Conservation (phyloP, 2,797 vertebrate species). For the Vultur gryphus region DNA sequence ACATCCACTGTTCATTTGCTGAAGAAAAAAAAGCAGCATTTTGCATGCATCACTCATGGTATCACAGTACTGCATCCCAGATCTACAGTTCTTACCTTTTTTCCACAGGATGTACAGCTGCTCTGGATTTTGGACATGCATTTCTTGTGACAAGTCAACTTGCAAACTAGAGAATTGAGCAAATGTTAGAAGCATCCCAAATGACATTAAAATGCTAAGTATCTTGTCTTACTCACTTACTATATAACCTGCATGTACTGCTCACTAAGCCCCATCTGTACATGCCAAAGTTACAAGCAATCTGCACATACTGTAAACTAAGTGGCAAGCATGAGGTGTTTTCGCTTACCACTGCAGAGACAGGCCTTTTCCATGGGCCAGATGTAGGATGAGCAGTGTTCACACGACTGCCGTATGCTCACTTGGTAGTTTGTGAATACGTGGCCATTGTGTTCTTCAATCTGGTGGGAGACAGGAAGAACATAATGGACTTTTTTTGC, state of each 20-base stretch:
- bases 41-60: rapidly evolving
- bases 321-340: not conserved
- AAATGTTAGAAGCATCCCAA: not conserved
- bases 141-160: constrained; percentile 97
- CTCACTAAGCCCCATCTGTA: rapidly evolving
- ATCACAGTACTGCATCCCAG: not conserved
- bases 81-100: constrained; percentile 77
- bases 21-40: not conserved
- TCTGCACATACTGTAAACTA: rapidly evolving
- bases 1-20: not conserved
- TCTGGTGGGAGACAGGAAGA: constrained; percentile 64
- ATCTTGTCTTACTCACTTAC: not conserved
- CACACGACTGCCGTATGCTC: constrained; percentile 94
- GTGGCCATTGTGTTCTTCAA: constrained; percentile 89
- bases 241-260: rapidly evolving
- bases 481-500: not conserved
- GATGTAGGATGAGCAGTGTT: constrained; percentile 92
- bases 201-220: not conserved
- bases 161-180: constrained; percentile 81
- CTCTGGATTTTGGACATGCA: constrained; percentile 88
- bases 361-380: constrained; percentile 98
- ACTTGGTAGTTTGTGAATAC: constrained; percentile 92
- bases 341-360: constrained; percentile 90
- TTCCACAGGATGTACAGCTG: constrained; percentile 81
- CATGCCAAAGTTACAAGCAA: not conserved